phyloP scores from a whole-genome alignment of 1,140 invertebrate species.

The Bombus turneri region DNA sequence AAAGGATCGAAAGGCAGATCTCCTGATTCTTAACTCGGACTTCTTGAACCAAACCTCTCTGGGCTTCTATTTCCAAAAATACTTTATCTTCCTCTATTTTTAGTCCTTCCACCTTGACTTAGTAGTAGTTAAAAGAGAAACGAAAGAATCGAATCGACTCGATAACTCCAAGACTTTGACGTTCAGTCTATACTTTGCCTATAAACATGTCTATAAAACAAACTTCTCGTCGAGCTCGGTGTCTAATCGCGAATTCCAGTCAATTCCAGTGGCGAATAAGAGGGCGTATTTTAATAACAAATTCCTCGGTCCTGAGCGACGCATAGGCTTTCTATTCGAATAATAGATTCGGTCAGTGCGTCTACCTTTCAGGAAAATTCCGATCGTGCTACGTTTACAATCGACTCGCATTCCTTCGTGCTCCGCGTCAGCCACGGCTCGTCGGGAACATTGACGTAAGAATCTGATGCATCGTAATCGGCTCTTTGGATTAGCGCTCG shows the following conservation, averaged over 20 bases:
- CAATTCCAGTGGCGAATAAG: slow-evolving; percentile 2
- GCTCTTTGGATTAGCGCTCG: slow-evolving; percentile 21
- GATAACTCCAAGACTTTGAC: not conserved
- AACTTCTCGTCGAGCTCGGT: not conserved
- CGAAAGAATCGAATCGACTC: not conserved
- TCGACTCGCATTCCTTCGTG: slow-evolving; percentile 33
- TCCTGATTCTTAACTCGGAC: not conserved
- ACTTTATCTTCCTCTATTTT: not conserved
- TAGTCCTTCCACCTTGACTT: not conserved
- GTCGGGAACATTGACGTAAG: slow-evolving; percentile 52
- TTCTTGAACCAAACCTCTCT: too few relatives aligned
- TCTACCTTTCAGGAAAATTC: slow-evolving; percentile 36
- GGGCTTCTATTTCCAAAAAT: not conserved
- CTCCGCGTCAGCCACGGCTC: slow-evolving; percentile 20
- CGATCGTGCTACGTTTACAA: slow-evolving; percentile 36
- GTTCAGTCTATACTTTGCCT: not conserved
- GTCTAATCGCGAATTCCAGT: not conserved
- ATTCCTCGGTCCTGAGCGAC: slow-evolving; percentile 2
- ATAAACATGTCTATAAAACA: not conserved
- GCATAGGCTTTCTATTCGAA: slow-evolving; percentile 29
- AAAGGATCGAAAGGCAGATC: not conserved
- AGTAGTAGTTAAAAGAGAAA: not conserved
- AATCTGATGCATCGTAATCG: slow-evolving; percentile 52
- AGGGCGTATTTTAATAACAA: slow-evolving; percentile 33
- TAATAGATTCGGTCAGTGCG: slow-evolving; percentile 42